A percentile compares a stretch with the other conserved stretches of the same genome.
Conservation (phyloP, 2,888 invertebrate species). For the Trissoscelio sp. region DNA sequence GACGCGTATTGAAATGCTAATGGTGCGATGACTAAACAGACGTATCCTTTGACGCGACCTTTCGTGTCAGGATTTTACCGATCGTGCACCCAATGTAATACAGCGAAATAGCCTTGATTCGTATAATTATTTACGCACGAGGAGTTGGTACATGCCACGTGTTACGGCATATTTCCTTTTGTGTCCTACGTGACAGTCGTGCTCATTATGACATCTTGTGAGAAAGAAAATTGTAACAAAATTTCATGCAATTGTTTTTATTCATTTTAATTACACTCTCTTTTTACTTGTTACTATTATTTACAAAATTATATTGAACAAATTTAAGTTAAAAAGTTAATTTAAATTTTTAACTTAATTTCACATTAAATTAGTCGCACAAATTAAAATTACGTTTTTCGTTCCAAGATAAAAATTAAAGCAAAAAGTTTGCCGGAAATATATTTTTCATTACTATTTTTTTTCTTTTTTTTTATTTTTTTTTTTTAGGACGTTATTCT, state of each 20-base stretch:
- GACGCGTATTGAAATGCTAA: constrained; percentile 56
- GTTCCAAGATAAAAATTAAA: background rate
- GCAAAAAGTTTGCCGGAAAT: background rate
- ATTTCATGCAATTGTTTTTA: background rate
- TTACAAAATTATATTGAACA: no score
- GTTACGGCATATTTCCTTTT: constrained; percentile 75
- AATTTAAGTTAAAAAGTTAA: no score
- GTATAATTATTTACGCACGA: constrained; percentile 72
- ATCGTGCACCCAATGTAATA: constrained; percentile 34
- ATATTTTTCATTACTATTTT: background rate
- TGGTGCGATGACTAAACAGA: constrained; percentile 23
- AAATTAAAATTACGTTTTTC: no score
- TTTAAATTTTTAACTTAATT: no score
- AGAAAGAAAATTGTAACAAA: constrained; percentile 21
- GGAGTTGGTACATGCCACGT: constrained; percentile 65
- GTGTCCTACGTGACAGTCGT: constrained; percentile 53
- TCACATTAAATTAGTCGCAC: no score
- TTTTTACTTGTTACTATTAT: background rate
- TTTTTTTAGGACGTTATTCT: background rate
- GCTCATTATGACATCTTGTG: constrained; percentile 46
- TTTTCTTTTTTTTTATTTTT: background rate
- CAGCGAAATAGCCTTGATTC: constrained; percentile 51
- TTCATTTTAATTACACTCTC: background rate
- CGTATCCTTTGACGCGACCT: constrained; percentile 44
- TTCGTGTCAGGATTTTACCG: constrained; percentile 36